Evolutionary conservation across 2,888 invertebrate species (phyloP).

Genomic region (Hofmannophila pseudospretella): DNA sequence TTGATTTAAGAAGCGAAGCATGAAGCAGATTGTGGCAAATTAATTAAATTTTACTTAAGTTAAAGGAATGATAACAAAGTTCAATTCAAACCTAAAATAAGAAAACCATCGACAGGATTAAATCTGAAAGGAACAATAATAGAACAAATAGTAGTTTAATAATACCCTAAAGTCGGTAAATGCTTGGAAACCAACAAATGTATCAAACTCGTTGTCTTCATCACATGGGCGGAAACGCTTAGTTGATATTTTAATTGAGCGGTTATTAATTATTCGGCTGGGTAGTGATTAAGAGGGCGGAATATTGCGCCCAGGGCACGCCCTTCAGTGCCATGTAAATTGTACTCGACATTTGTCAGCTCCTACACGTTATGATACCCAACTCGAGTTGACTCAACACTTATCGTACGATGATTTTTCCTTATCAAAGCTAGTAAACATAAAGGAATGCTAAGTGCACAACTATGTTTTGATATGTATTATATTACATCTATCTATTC

Average conservation of each 20-base stretch:
- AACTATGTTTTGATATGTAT: conserved; percentile 9
- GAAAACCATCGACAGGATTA: too few species aligned
- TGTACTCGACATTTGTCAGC: conserved; percentile 29
- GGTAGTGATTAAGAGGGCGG: conserved; percentile 68
- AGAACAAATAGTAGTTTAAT: too few species aligned
- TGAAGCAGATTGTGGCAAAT: too few species aligned
- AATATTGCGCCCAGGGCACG: conserved; percentile 54
- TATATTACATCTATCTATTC: neutral
- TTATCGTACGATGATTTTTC: conserved; percentile 46
- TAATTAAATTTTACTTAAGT: too few species aligned
- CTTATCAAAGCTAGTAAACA: conserved; percentile 25
- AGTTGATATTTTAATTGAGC: conserved; percentile 70
- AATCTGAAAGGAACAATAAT: neutral
- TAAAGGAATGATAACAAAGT: too few species aligned
- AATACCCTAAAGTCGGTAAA: too few species aligned
- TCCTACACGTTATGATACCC: conserved; percentile 13
- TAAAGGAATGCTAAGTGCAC: conserved; percentile 14
- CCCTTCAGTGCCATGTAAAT: conserved; percentile 48
- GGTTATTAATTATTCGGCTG: conserved; percentile 68
- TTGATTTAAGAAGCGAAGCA: too few species aligned
- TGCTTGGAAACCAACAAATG: conserved; percentile 3
- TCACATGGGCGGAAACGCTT: conserved; percentile 55
- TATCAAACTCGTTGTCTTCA: conserved; percentile 26
- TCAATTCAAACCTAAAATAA: too few species aligned
- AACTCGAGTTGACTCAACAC: conserved; percentile 17